Evolutionary conservation across 1,140 invertebrate species (phyloP).

Genomic region (Rhagoletis pomonella): DNA sequence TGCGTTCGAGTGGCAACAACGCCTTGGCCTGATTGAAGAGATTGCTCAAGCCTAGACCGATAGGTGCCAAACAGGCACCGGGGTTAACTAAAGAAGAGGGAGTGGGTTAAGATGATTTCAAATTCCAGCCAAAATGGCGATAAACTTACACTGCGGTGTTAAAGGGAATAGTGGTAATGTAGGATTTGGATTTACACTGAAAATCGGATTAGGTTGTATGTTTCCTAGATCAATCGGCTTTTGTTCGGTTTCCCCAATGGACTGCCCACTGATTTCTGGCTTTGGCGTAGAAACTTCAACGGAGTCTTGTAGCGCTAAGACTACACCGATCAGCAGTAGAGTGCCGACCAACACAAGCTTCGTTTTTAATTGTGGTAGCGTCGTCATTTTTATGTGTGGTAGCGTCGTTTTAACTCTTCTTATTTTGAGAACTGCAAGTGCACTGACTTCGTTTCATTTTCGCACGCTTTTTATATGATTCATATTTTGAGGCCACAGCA

Average conservation of each 20-base stretch:
- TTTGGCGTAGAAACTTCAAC: neutral
- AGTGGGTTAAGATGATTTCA: neutral
- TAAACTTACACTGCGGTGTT: neutral
- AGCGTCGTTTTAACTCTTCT: neutral
- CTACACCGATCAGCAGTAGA: neutral
- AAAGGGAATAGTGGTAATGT: neutral
- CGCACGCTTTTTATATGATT: neutral
- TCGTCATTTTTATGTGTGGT: neutral
- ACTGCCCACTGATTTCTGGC: conserved; percentile 38
- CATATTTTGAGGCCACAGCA: neutral
- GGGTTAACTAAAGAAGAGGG: neutral
- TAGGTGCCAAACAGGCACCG: conserved; percentile 34
- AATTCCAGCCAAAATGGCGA: neutral
- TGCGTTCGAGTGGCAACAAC: conserved; percentile 3
- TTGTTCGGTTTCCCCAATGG: conserved; percentile 43
- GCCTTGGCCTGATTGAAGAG: conserved; percentile 19
- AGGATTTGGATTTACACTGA: neutral
- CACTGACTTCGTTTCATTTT: neutral
- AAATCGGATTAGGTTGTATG: neutral
- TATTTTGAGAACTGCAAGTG: neutral
- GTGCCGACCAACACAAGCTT: neutral
- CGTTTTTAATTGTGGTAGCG: neutral
- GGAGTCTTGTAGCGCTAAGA: neutral
- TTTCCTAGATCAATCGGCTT: neutral
- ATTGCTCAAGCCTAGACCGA: conserved; percentile 48